Percentiles rank a stretch among this genome's conserved stretches.
Conservation (phyloP, 2,888 invertebrate genomes). For the Parnassius apollo region DNA sequence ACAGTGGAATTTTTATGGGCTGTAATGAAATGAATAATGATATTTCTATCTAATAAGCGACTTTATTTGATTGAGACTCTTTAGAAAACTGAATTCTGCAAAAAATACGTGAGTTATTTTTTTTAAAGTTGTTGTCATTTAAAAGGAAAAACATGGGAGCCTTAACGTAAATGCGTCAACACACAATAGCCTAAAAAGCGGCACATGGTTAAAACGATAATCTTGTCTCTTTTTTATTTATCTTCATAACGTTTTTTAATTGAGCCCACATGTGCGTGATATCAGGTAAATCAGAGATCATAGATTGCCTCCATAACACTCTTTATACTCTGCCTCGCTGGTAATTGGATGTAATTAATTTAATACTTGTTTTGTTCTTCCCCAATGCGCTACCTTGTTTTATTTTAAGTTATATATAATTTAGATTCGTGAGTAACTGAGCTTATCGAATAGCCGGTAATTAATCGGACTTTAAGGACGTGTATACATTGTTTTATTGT, state of each 20-base stretch:
- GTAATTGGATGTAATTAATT: constrained; percentile 53
- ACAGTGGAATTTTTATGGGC: too few relatives aligned
- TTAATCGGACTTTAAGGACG: constrained; percentile 15
- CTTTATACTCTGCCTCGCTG: constrained; percentile 32
- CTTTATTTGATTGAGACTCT: too few relatives aligned
- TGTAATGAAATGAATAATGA: too few relatives aligned
- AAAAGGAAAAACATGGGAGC: constrained; percentile 18
- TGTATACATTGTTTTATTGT: constrained; percentile 1
- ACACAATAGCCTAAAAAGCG: constrained; percentile 44
- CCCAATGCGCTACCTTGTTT: constrained; percentile 25
- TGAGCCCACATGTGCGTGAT: constrained; percentile 65
- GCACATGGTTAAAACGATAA: constrained; percentile 49
- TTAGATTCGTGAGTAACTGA: constrained; percentile 9
- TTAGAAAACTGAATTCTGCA: too few relatives aligned
- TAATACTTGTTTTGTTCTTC: constrained; percentile 35
- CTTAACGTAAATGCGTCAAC: constrained; percentile 54
- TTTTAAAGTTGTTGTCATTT: too few relatives aligned
- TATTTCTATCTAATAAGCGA: too few relatives aligned
- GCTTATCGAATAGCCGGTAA: constrained; percentile 14
- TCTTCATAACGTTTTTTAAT: constrained; percentile 60
- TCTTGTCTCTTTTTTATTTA: constrained; percentile 41
- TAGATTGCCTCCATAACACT: constrained; percentile 50
- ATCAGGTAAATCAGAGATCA: constrained; percentile 62
- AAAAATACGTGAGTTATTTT: too few relatives aligned
- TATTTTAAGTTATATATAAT: constrained; percentile 17